A percentile compares a stretch with the other conserved stretches of the same genome.
phyloP scores from a whole-genome alignment of 2,797 vertebrate species.

The Lepus townsendii region DNA sequence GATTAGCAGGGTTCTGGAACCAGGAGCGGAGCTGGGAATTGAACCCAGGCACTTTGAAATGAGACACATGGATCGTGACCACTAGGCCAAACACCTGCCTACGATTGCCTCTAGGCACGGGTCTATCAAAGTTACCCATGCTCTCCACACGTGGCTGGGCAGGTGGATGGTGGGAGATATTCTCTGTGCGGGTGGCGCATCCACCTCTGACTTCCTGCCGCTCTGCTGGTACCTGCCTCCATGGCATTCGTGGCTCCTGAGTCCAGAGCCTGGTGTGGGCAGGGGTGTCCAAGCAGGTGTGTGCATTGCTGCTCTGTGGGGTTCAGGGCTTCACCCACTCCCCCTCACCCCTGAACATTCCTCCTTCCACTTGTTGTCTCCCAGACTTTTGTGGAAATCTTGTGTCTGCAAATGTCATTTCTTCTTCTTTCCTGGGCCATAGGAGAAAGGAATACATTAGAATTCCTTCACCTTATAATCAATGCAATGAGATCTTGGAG shows the following conservation, averaged over 20 bases:
- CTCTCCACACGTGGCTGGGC: background rate
- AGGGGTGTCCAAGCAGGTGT: background rate
- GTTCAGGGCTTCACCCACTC: background rate
- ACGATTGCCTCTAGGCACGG: too few species aligned
- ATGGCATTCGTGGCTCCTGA: background rate
- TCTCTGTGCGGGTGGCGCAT: too few species aligned
- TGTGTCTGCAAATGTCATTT: background rate
- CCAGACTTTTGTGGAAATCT: background rate
- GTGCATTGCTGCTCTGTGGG: background rate
- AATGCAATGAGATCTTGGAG: background rate
- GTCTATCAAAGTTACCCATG: background rate
- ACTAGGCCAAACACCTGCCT: too few species aligned
- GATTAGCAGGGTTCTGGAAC: too few species aligned
- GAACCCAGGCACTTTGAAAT: too few species aligned
- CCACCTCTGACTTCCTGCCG: background rate
- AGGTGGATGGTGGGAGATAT: background rate
- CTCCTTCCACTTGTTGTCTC: background rate
- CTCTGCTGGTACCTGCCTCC: background rate
- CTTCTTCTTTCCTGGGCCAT: background rate
- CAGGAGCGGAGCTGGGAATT: too few species aligned
- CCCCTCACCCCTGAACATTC: background rate
- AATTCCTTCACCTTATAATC: background rate
- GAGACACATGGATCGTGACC: too few species aligned
- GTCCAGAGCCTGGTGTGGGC: background rate
- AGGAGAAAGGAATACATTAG: background rate